Evolutionary conservation across 2,888 invertebrate species (phyloP), one percentile per base, ranked within the genome.

Genomic region (Therioaphis trifolii): DNA sequence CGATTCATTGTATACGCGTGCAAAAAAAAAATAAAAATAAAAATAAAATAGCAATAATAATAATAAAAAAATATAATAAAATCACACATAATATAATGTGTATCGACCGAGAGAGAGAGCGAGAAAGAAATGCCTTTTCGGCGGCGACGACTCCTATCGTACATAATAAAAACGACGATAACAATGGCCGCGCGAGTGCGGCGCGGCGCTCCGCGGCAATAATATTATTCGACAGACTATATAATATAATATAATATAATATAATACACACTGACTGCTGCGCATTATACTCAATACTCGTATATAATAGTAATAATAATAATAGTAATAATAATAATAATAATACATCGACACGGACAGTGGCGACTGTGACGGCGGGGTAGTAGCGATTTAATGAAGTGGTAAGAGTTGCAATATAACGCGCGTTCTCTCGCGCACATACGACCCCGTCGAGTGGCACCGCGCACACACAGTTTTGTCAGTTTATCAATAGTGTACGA

Each of bases 381-480:
- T 68, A 68, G 63, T 40, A 43, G 78, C 72, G 72, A 82, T 82
- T 82, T 82, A 82, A 82, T 82, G 80, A 82, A 82, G 80, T 82
- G 80, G 80, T 74, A 82, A 82, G 63, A 82, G n/a, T n/a, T n/a
- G 80, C 69, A 71, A 71, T 79, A 58, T 69, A 68, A 52, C 24
- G 40, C 68, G 29, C 21, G 35, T 35, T 15, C 55, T n/a, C n/a
- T n/a, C 4, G 46, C 11, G 14, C 3, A 5, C n/a, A 46, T 46
- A 46, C 43, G 5, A n/a, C 2, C 12, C 15, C 18, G 14, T 18
- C n/a, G n/a, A n/a, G n/a, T n/a, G n/a, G n/a, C n/a, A n/a, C n/a
- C n/a, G n/a, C n/a, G n/a, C n/a, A n/a, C n/a, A n/a, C n/a, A n/a
- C n/a, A n/a, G n/a, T n/a, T n/a, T n/a, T n/a, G n/a, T n/a, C n/a